Base-by-base conservation (phyloP, 1,140 invertebrate genomes). In the Leptestheria dahalacensis region DNA sequence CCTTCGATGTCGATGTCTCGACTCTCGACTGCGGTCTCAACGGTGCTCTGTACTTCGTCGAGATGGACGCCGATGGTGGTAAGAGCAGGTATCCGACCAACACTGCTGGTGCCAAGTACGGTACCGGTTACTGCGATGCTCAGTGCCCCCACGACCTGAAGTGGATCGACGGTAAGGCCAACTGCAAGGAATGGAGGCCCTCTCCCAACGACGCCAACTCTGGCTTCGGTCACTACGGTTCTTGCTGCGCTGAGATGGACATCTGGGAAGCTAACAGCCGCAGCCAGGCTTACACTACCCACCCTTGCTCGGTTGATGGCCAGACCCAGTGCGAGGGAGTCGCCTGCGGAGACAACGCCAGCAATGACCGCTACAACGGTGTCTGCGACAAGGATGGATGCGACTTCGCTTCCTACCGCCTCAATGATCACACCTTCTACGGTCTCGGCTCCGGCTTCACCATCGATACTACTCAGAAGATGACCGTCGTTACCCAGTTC, bases 91-190 rank as follows among this genome's bases (percentile, higher is more conserved):
- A 65, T 49, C 15, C 60, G 12, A 62, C 53, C 28, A 65, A 65
- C 52, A 47, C 62, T 48, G 64, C 51, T 11, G 64, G 64, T 51
- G 64, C 64, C 33, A 58, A 62, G 25, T 65, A 63, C 47, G 64
- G 64, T 54, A 65, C 64, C 25, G 64, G 64, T 25, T 65, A 65
- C 33, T 65, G 64, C 49, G 64, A 65, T 50, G 64, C 64, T n/a
- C 64, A 65, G 29, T 65, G 64, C 49, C 64, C 64, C 18, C 64
- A 65, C 57, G 64, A 65, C 50, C 58, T 65, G 41, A 65, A 65
- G 51, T 65, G 58, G 59, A 65, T 65, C 47, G 58, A 62, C 47
- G 64, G 64, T 4, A 58, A 63, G 33, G 61, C 64, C 49, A 65
- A 65, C 59, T 28, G 21, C 26, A 57, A 52, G 25, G 55, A 65